phyloP scores from a whole-genome alignment of 2,113 vertebrate species.

The Furnarius figulus region DNA sequence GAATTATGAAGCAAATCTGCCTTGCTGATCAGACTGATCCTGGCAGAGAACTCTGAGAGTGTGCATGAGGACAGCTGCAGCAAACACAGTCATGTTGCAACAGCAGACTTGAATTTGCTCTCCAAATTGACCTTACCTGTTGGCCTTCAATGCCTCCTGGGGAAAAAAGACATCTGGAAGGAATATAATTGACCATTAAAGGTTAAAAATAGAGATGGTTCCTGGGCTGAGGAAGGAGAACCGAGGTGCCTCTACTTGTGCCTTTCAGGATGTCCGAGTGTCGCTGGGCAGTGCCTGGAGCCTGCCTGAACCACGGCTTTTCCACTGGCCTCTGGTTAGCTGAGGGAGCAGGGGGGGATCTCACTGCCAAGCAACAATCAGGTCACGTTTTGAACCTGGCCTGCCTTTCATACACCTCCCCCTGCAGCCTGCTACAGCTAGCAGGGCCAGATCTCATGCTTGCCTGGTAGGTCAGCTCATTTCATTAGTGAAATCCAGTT shows the following conservation, averaged over 20 bases:
- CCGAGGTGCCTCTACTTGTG: not conserved
- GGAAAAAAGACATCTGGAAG: constrained; percentile 62
- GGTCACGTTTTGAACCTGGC: constrained; percentile 23
- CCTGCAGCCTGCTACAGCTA: not conserved
- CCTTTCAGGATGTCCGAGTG: not conserved
- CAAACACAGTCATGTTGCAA: constrained; percentile 29
- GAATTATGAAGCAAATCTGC: not conserved
- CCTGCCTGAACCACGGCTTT: not conserved
- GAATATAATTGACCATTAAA: constrained; percentile 55
- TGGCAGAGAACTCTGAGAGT: constrained; percentile 26
- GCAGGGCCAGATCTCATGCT: not conserved
- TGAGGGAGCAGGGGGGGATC: constrained; percentile 18
- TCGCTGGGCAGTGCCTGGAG: not conserved
- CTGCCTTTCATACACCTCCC: not conserved
- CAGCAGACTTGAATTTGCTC: not conserved
- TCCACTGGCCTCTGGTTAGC: constrained; percentile 2
- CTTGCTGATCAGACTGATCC: not conserved
- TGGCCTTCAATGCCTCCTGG: constrained; percentile 32
- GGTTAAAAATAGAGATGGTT: constrained; percentile 26
- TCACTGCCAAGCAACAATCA: constrained; percentile 25
- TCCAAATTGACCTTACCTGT: constrained; percentile 54
- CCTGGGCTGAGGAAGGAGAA: constrained; percentile 44
- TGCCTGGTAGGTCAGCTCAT: not conserved
- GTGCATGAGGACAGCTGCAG: not conserved
- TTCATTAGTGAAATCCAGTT: not conserved